Evolutionary conservation across 2,888 invertebrate species (phyloP), one percentile per base, ranked within the genome.

Genomic region (Drosophila nigritarsus): DNA sequence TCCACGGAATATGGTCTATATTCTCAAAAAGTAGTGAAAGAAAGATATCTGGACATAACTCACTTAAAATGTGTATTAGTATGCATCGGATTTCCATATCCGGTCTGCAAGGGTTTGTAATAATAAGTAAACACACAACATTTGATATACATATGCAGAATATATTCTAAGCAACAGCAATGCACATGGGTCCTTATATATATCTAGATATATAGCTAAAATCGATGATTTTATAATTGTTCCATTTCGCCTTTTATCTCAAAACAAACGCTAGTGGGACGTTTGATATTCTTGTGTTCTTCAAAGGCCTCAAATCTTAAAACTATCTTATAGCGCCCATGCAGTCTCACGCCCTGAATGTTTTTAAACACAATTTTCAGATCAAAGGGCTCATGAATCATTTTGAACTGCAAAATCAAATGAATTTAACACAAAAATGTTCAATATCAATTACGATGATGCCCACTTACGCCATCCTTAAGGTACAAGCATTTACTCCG

Each of bases 381-480:
- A 51, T 85, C 80, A 32, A 87, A 86, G 0, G 90, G 85, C 0
- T 87, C 50, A 45, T 87, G 86, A 1, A 65, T 40, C 6, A 87
- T 18, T 15, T 49, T 36, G 5, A 68, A 36, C 85, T 89, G 50
- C 30, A 81, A 65, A n/a, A 11, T 1, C 3, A 48, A 8, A 15
- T 15, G 9, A 24, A 49, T 49, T 15, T n/a, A 32, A 6, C 20
- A 30, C 18, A 27, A 7, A 45, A 15, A 5, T 15, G 15, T 36
- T 1, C n/a, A 13, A 20, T 29, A 24, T 5, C 13, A 24, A 6
- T 15, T 29, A 18, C 5, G 5, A 42, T 20, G 9, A 6, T 20
- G 11, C 9, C 24, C 36, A 3, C 4, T 20, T 7, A 8, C 2
- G 2, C 13, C 11, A 45, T 45, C 13, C 20, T 15, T 45, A 20